Conservation (phyloP, 2,113 vertebrate species). For the Hemiprocne comata region DNA sequence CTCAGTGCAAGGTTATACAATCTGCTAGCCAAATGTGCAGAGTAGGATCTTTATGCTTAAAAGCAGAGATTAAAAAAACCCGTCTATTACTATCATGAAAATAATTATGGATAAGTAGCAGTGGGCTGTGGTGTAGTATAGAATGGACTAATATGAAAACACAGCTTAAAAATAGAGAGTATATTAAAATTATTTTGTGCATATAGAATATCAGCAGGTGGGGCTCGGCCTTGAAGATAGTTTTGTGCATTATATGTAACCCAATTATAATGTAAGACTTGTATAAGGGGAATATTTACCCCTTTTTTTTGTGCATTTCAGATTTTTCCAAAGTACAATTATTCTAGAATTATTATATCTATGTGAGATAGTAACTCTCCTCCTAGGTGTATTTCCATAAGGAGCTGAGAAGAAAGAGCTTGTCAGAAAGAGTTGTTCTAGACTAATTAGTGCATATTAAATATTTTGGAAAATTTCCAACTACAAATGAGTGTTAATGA, state of each 20-base stretch:
- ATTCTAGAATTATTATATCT: not conserved
- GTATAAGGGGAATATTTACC: not conserved
- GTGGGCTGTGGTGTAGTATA: not conserved
- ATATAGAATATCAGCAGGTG: not conserved
- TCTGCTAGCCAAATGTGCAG: not conserved
- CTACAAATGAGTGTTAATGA: not conserved
- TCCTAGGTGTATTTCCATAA: not conserved
- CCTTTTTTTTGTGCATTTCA: not conserved
- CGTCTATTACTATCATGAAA: not conserved
- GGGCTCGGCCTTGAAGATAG: not conserved
- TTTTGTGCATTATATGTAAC: not conserved
- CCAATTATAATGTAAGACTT: not conserved
- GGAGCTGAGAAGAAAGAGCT: not conserved
- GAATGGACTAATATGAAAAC: not conserved
- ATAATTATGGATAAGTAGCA: not conserved
- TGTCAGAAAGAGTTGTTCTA: not conserved
- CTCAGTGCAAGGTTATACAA: not conserved
- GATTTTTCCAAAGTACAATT: not conserved
- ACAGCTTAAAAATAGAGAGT: not conserved
- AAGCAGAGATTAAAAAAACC: not conserved
- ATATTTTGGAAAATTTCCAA: not conserved
- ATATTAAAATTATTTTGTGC: not conserved
- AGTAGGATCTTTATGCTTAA: not conserved
- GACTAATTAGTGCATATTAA: not conserved
- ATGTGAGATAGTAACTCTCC: not conserved